phyloP scores from a whole-genome alignment of 1,140 invertebrate species.

The Ceratitis capitata region DNA sequence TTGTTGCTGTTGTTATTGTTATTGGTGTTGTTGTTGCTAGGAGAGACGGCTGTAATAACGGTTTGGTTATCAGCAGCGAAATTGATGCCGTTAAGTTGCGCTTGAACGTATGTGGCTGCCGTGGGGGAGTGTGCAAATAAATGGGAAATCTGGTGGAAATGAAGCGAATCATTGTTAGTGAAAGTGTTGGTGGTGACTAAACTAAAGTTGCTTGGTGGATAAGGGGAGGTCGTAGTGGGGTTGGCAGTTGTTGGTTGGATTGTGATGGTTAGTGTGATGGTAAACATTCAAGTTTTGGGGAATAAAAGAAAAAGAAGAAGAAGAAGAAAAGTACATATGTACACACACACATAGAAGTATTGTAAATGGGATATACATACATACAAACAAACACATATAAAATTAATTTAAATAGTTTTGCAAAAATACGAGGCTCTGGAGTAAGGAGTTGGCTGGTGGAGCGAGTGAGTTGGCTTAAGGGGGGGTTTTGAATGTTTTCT shows the following conservation, averaged over 20 bases:
- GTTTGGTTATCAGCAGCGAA: constrained; percentile 44
- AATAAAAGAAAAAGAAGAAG: not conserved
- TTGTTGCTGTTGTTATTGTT: constrained; percentile 49
- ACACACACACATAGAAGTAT: not conserved
- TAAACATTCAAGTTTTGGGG: not conserved
- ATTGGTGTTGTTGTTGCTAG: not conserved
- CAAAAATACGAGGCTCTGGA: not conserved
- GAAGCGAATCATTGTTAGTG: constrained; percentile 38
- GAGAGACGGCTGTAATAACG: constrained; percentile 54
- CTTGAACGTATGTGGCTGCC: constrained; percentile 62
- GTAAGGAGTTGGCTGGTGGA: too few species aligned
- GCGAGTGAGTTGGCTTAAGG: too few species aligned
- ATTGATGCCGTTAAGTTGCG: constrained; percentile 61
- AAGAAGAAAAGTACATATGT: constrained; percentile 6
- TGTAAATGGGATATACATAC: not conserved
- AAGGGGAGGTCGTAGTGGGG: not conserved
- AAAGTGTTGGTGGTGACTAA: constrained; percentile 34
- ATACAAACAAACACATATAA: not conserved
- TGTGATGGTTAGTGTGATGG: not conserved
- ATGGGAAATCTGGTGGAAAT: constrained; percentile 53
- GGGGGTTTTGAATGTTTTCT: not conserved
- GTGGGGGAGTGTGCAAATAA: constrained; percentile 63
- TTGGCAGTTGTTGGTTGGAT: not conserved
- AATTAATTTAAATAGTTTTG: not conserved
- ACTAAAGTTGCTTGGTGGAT: not conserved